Percentiles rank a stretch among this genome's conserved stretches.
phyloP scores from a whole-genome alignment of 1,140 invertebrate genomes.

The Apis dorsata region DNA sequence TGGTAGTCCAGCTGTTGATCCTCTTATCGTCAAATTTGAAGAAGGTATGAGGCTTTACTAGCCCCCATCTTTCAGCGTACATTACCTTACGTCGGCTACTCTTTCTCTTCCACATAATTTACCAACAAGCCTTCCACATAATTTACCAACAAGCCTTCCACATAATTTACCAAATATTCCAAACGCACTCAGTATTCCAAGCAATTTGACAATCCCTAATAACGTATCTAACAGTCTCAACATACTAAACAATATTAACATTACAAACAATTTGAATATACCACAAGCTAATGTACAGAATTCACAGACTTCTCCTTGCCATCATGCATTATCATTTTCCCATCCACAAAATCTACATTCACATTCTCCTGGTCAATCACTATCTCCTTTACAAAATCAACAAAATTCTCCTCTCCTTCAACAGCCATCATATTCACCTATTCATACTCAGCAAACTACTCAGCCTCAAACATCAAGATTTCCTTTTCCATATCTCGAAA shows the following conservation, averaged over 20 bases:
- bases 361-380: slow-evolving; percentile 62
- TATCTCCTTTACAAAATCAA: slow-evolving; percentile 68
- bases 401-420: slow-evolving; percentile 71
- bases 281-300: slow-evolving; percentile 65
- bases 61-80: slow-evolving; percentile 80
- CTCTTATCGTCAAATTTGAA: slow-evolving; percentile 87
- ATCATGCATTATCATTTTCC: slow-evolving; percentile 67
- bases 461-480: slow-evolving; percentile 72
- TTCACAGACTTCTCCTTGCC: slow-evolving; percentile 73
- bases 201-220: slow-evolving; percentile 66
- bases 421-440: slow-evolving; percentile 66
- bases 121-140: slow-evolving; percentile 74
- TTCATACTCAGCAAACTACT: slow-evolving; percentile 68
- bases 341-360: slow-evolving; percentile 66
- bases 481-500: slow-evolving; percentile 76
- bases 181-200: slow-evolving; percentile 66
- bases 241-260: slow-evolving; percentile 66
- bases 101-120: slow-evolving; percentile 75
- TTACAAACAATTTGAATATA: slow-evolving; percentile 66
- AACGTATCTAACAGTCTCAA: slow-evolving; percentile 65
- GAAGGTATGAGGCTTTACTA: slow-evolving; percentile 89
- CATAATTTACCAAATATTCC: slow-evolving; percentile 63
- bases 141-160: slow-evolving; percentile 71
- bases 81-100: slow-evolving; percentile 79
- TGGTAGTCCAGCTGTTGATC: slow-evolving; percentile 81